These are phyloP conservation scores for Eupithecia tripunctaria DNA, from an alignment of 2,888 invertebrate genomes.

Conservation along the genomic window DNA sequence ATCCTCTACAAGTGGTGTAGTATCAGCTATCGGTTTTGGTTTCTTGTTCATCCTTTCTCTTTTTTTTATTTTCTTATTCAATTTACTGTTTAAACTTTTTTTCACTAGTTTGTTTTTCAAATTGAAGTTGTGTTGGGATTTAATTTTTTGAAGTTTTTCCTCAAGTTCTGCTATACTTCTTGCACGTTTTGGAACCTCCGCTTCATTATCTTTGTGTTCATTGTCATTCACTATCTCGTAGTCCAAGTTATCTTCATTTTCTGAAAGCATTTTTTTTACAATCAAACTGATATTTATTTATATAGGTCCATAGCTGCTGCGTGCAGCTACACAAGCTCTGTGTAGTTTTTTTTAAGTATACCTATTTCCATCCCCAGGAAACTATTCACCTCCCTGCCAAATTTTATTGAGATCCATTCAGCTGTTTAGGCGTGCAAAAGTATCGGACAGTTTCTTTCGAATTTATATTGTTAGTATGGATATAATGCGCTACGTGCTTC, in stretches of 20 bases:
- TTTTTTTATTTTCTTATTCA: slow-evolving; percentile 87
- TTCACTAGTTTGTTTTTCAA: slow-evolving; percentile 88
- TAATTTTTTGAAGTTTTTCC: slow-evolving; percentile 85
- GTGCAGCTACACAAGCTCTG: too few relatives aligned
- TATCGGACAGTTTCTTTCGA: too few relatives aligned
- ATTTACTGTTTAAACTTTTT: slow-evolving; percentile 87
- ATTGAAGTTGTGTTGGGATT: slow-evolving; percentile 85
- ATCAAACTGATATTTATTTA: not conserved
- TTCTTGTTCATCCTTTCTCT: slow-evolving; percentile 77
- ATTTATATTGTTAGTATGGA: too few relatives aligned
- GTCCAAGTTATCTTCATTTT: slow-evolving; percentile 69
- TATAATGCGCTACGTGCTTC: too few relatives aligned
- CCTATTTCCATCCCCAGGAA: too few relatives aligned
- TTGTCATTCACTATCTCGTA: slow-evolving; percentile 66
- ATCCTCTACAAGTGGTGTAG: slow-evolving; percentile 48
- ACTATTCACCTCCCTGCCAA: too few relatives aligned
- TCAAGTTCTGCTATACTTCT: slow-evolving; percentile 87
- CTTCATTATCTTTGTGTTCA: slow-evolving; percentile 55
- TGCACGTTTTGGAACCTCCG: slow-evolving; percentile 78
- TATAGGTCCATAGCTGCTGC: not conserved
- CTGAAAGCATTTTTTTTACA: slow-evolving; percentile 48
- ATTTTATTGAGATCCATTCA: too few relatives aligned
- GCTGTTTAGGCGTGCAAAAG: too few relatives aligned
- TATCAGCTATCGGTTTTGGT: slow-evolving; percentile 58
- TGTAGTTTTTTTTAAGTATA: too few relatives aligned